These are phyloP conservation scores for Holotrichia oblita DNA, from an alignment of 1,140 invertebrate species.

Conservation along the genomic window DNA sequence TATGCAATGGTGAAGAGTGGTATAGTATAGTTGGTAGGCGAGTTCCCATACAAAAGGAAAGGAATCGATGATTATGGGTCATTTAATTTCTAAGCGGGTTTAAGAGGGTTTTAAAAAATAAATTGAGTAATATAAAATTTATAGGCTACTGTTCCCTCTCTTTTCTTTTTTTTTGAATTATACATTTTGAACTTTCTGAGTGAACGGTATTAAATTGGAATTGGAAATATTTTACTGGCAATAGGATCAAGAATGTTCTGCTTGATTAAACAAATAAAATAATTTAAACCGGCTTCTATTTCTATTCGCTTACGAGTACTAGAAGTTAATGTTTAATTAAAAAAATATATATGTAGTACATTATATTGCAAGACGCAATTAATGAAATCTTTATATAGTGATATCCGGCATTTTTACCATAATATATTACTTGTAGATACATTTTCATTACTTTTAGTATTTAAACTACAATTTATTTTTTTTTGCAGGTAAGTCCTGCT, in stretches of 20 bases:
- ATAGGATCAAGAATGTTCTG: not conserved
- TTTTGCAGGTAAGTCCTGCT: too few relatives aligned
- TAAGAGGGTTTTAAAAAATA: slow-evolving; percentile 9
- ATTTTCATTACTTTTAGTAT: too few relatives aligned
- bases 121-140: slow-evolving; percentile 15
- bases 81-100: slow-evolving; percentile 2
- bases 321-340: too few relatives aligned
- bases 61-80: slow-evolving; percentile 2
- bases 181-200: not conserved
- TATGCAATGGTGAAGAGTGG: not conserved
- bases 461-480: too few relatives aligned
- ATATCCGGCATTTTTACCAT: too few relatives aligned
- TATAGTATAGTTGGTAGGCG: not conserved
- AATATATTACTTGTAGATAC: too few relatives aligned
- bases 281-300: too few relatives aligned
- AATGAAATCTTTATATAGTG: too few relatives aligned
- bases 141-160: not conserved
- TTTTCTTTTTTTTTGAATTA: not conserved
- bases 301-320: too few relatives aligned
- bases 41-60: not conserved
- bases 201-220: not conserved
- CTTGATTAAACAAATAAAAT: too few relatives aligned
- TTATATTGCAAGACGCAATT: too few relatives aligned
- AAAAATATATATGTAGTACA: too few relatives aligned
- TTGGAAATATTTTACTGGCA: not conserved